Conservation (phyloP, 2,888 invertebrate genomes). For the Pyrrhia umbra region DNA sequence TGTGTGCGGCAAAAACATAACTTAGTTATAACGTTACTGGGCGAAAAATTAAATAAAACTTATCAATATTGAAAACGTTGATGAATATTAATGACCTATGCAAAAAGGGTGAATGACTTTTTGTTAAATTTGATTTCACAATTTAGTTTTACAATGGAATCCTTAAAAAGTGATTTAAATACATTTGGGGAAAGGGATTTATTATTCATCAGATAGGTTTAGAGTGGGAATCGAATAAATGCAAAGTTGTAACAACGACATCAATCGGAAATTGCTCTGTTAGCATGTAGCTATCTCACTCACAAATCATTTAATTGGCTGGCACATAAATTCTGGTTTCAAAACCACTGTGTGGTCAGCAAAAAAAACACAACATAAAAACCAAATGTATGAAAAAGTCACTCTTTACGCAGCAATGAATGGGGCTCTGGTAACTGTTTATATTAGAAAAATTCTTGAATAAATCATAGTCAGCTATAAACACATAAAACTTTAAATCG, state of each 20-base stretch:
- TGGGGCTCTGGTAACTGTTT: background rate
- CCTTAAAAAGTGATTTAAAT: conserved; percentile 27
- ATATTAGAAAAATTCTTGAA: conserved; percentile 10
- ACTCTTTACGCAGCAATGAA: background rate
- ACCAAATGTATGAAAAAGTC: background rate
- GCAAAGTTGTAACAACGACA: background rate
- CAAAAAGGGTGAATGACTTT: conserved; percentile 34
- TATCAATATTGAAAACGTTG: conserved; percentile 52
- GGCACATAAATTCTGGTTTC: conserved; percentile 1
- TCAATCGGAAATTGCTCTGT: conserved; percentile 1
- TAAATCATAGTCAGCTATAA: conserved; percentile 15
- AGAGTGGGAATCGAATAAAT: background rate
- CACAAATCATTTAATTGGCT: conserved; percentile 1
- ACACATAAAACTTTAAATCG: conserved; percentile 38
- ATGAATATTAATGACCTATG: conserved; percentile 54
- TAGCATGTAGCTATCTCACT: conserved; percentile 1
- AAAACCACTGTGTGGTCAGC: background rate
- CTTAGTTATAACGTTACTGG: conserved; percentile 7
- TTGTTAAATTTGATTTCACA: conserved; percentile 32
- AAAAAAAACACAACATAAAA: background rate
- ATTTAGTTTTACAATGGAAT: conserved; percentile 39
- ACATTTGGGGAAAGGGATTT: background rate
- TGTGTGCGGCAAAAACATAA: conserved; percentile 21
- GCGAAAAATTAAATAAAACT: conserved; percentile 47
- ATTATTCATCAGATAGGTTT: conserved; percentile 3